Evolutionary conservation across 2,113 vertebrate genomes (phyloP).

Genomic region (Oreocharis arfaki): DNA sequence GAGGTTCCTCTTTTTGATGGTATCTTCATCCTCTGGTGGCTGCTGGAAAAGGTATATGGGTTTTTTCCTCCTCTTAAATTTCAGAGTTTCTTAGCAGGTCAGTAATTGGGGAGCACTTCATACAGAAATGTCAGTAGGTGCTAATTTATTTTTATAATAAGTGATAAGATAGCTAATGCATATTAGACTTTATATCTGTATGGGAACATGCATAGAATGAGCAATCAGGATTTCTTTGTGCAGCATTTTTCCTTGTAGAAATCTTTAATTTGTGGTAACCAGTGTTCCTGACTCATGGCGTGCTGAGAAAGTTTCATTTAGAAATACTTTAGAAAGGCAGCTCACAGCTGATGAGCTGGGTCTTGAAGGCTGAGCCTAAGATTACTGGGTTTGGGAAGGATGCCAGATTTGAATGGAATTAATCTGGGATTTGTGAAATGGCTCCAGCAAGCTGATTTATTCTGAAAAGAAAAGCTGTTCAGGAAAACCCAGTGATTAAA

Average conservation of each 20-base stretch:
- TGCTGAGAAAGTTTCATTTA: neutral
- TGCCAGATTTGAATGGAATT: conserved; percentile 38
- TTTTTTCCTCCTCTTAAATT: neutral
- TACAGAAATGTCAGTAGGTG: neutral
- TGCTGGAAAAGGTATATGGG: neutral
- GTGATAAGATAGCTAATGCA: neutral
- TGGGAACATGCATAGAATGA: neutral
- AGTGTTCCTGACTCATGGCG: neutral
- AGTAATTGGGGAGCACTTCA: neutral
- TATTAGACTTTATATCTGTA: neutral
- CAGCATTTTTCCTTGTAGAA: neutral
- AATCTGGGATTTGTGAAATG: conserved; percentile 58
- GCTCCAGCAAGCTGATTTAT: conserved; percentile 20
- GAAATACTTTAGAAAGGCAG: neutral
- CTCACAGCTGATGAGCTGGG: neutral
- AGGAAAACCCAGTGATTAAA: neutral
- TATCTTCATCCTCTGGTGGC: neutral
- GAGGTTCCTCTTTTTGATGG: neutral
- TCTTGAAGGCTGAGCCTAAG: neutral
- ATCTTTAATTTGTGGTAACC: neutral
- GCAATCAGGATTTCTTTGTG: neutral
- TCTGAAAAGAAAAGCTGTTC: conserved; percentile 27
- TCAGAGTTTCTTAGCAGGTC: neutral
- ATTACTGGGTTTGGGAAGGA: conserved; percentile 20
- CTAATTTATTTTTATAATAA: neutral